Conservation (phyloP, 2,113 vertebrate genomes). For the Microcebus murinus region DNA sequence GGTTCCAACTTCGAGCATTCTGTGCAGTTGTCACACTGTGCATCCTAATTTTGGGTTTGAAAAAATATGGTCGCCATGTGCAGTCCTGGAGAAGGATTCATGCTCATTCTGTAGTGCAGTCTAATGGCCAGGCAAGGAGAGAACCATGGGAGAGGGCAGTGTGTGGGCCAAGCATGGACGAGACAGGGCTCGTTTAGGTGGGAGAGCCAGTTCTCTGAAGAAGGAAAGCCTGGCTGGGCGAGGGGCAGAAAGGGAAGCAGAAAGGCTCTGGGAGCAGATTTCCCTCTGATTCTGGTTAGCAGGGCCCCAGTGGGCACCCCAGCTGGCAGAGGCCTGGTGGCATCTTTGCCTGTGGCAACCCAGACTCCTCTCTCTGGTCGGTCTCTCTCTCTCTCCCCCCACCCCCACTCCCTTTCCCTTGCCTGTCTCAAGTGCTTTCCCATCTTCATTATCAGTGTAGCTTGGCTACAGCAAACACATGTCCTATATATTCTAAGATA, state of each 20-base stretch:
- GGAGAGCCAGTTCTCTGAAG: background rate
- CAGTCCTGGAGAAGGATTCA: accelerated
- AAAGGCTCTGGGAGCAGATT: accelerated
- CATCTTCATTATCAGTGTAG: background rate
- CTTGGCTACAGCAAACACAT: accelerated
- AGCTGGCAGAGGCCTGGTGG: background rate
- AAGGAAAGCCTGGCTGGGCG: background rate
- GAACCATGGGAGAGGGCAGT: accelerated
- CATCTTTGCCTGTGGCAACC: background rate
- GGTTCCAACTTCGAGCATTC: background rate
- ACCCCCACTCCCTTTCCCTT: background rate
- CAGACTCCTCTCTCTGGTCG: background rate
- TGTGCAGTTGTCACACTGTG: accelerated
- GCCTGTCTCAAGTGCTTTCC: background rate
- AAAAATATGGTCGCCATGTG: accelerated
- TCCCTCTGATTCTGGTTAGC: background rate
- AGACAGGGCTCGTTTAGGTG: accelerated
- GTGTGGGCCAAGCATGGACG: accelerated
- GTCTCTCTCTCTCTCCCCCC: accelerated
- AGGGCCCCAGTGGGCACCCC: background rate
- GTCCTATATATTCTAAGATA: background rate
- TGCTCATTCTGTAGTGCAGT: accelerated
- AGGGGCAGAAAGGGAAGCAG: background rate
- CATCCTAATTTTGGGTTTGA: background rate
- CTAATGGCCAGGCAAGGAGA: background rate